Evolutionary conservation across 1,140 invertebrate genomes (phyloP), one percentile per base, ranked within the genome.

Genomic region (Samia ricini): DNA sequence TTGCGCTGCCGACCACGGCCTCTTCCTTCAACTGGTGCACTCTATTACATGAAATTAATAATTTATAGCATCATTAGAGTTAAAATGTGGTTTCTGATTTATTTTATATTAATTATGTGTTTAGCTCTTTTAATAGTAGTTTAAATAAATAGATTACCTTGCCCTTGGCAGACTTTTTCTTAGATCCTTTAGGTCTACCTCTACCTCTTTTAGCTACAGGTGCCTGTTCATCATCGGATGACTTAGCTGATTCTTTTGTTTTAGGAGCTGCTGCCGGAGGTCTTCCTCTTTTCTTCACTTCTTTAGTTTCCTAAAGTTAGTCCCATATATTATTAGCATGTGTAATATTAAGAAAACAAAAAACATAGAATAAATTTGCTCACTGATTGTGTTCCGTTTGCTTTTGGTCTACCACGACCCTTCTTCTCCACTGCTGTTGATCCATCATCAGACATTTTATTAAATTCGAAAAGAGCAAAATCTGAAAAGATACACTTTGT

Each of bases 401-500:
- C 64, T 81, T 91, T 91, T 51, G 89, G 88, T 79, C 89, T 88
- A 56, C 90, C 90, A 67, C 90, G 82, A 66, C 89, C 90, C 71
- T 91, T 91, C 81, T 91, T 91, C 78, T 91, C 90, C 50, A 91
- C 89, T 33, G 75, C 76, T 59, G 88, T 89, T 74, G 88, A 89
- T 22, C 90, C 90, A 77, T 91, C 90, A 81, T 91, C 90, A 83
- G 90, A 91, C 90, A 91, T 91, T 76, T 79, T 74, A 61, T 54
- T 42, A 71, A 65, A 51, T 69, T 59, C 51, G 62, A 59, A 60
- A 49, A 42, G 19, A 61, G 61, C 19, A 50, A 69, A 66, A 60
- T 64, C 66, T 74, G 63, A 60, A 67, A 69, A 52, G 57, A 15
- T 42, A 15, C 10, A 42, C n/a, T 36, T 7, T 36, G 49, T 20